Evolutionary conservation across 2,888 invertebrate genomes (phyloP), one percentile per base, ranked within the genome.

Genomic region (Xiphydria camelus): DNA sequence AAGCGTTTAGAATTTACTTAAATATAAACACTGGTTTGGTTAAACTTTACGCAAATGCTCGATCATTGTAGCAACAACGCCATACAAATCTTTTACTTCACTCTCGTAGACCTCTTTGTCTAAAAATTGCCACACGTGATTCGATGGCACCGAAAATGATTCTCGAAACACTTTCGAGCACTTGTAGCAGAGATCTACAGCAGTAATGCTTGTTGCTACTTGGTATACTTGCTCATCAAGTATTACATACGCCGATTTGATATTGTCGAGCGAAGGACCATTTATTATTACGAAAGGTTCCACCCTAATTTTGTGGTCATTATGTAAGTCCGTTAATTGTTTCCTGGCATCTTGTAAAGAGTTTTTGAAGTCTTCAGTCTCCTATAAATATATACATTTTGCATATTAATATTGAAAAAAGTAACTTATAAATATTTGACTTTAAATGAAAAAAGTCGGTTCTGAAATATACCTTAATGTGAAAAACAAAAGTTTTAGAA

Each of bases 121-220:
- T 3, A 51, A 40, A 42, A 49, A 53, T 36, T 53, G 49, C 45
- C 51, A 51, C 9, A 51, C 41, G 32, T 51, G 51, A n/a, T 33
- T 41, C 21, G 33, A 42, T 34, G 38, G 22, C n/a, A 20, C 7
- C 2, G 45, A 25, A 51, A 26, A 47, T 5, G 18, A 26, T 29
- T 41, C 18, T 3, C 18, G n/a, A 7, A 51, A 41, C 7, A 51
- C 38, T 37, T 51, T 47, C 33, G 37, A 26, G 6, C 15, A 15
- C 12, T 51, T 34, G 19, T 45, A 51, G 22, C 47, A 51, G 3
- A 51, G n/a, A 32, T 47, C 41, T n/a, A 51, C 37, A 21, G 53
- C 53, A 6, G 25, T 32, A 6, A 40, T 10, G 12, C 20, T 22
- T 7, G 32, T 22, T 9, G 23, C 10, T 22, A 47, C 48, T 47